Evolutionary conservation across 2,888 invertebrate genomes (phyloP).

Genomic region (Plusia festucae): DNA sequence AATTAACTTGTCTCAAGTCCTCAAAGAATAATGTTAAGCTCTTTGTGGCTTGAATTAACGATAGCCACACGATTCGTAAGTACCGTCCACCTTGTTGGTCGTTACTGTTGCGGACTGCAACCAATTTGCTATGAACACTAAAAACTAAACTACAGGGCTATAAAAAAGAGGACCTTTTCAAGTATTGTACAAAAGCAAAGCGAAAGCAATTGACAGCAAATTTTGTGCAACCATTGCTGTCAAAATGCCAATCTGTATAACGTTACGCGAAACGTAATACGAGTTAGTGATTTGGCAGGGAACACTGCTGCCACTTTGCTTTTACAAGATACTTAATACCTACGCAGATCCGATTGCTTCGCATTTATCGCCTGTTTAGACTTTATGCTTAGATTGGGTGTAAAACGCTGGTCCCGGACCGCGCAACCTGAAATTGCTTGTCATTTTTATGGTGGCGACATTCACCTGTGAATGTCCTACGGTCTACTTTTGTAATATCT

Average conservation of each 20-base stretch:
- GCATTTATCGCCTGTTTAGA: constrained; percentile 66
- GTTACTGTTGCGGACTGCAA: constrained; percentile 45
- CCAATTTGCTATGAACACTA: constrained; percentile 74
- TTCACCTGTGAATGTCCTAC: constrained; percentile 36
- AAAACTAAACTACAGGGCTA: constrained; percentile 70
- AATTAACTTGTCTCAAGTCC: not conserved
- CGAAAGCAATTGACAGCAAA: too few species aligned
- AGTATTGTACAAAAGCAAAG: too few species aligned
- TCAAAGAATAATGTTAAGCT: not conserved
- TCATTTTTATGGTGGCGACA: constrained; percentile 51
- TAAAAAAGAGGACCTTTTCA: constrained; percentile 60
- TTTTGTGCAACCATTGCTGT: too few species aligned
- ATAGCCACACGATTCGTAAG: not conserved
- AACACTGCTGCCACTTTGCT: too few species aligned
- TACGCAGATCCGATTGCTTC: constrained; percentile 57
- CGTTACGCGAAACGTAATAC: too few species aligned
- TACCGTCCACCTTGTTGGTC: constrained; percentile 39
- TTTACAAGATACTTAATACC: too few species aligned
- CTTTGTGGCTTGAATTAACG: not conserved
- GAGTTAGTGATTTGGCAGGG: too few species aligned
- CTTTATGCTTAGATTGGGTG: constrained; percentile 53
- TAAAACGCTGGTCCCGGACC: constrained; percentile 45
- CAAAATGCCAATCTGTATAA: too few species aligned
- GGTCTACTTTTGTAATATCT: constrained; percentile 34
- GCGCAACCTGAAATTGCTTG: constrained; percentile 45